Percentiles rank a stretch among this genome's conserved stretches.
Conservation (phyloP, 2,797 vertebrate species). For the Scolopax rusticola region DNA sequence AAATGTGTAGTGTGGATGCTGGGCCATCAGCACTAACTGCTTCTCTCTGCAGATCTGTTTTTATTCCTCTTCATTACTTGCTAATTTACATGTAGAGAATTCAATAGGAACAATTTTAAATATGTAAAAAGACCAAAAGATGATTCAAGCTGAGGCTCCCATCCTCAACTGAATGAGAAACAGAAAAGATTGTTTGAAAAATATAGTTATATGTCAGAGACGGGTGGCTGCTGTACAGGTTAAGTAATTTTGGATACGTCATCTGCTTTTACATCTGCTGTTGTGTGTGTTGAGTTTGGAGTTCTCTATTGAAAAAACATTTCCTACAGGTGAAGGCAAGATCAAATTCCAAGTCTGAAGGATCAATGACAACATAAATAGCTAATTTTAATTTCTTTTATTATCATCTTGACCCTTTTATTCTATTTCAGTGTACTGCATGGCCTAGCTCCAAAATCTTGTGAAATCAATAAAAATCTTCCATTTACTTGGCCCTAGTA, state of each 20-base stretch:
- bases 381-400: not conserved
- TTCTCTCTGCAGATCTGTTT: not conserved
- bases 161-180: not conserved
- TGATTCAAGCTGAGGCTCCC: not conserved
- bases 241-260: not conserved
- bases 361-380: not conserved
- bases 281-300: not conserved
- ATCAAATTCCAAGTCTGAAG: not conserved
- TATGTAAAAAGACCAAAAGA: not conserved
- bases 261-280: not conserved
- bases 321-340: not conserved
- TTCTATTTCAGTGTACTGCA: not conserved
- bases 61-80: not conserved
- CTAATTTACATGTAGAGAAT: not conserved
- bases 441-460: not conserved
- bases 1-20: not conserved
- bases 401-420: not conserved
- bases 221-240: not conserved
- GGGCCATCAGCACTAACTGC: not conserved
- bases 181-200: not conserved
- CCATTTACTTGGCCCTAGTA: not conserved
- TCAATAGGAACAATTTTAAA: not conserved
- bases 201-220: not conserved
- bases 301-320: not conserved
- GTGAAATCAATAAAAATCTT: not conserved